phyloP scores from a whole-genome alignment of 2,888 invertebrate genomes.

The Synanthedon andrenaeformis region DNA sequence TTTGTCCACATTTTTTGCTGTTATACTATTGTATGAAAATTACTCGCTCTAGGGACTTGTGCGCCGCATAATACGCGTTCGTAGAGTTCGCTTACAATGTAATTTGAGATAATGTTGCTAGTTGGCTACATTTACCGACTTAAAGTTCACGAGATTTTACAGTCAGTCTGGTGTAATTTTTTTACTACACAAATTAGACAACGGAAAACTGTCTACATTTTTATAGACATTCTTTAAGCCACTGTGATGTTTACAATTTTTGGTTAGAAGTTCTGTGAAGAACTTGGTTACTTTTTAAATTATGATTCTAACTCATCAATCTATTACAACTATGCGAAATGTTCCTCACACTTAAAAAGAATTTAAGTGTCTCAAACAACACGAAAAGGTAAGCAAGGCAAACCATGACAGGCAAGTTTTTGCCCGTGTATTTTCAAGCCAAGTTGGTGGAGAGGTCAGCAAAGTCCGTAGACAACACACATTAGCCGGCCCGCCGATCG shows the following conservation, averaged over 20 bases:
- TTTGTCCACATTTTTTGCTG: no score
- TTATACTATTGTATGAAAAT: background rate
- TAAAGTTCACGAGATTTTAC: no score
- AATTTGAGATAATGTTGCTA: conserved; percentile 16
- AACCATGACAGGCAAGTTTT: background rate
- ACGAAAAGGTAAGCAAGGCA: background rate
- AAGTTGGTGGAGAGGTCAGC: background rate
- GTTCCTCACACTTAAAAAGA: no score
- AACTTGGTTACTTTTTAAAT: no score
- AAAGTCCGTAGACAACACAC: conserved; percentile 9
- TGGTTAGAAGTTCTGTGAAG: no score
- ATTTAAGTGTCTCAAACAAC: background rate
- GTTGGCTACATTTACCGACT: background rate
- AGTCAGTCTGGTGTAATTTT: no score
- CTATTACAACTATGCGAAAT: no score
- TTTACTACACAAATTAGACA: no score
- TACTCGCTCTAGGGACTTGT: background rate
- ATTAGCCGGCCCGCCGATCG: conserved; percentile 10
- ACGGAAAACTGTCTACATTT: no score
- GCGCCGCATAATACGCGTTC: background rate
- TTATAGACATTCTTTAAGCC: no score
- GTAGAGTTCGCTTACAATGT: conserved; percentile 11
- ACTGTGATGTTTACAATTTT: no score
- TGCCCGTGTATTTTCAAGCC: background rate
- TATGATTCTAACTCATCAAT: no score